These are phyloP conservation scores for Apogon hyalosoma DNA, from an alignment of 2,797 vertebrate species.

Conservation along the genomic window DNA sequence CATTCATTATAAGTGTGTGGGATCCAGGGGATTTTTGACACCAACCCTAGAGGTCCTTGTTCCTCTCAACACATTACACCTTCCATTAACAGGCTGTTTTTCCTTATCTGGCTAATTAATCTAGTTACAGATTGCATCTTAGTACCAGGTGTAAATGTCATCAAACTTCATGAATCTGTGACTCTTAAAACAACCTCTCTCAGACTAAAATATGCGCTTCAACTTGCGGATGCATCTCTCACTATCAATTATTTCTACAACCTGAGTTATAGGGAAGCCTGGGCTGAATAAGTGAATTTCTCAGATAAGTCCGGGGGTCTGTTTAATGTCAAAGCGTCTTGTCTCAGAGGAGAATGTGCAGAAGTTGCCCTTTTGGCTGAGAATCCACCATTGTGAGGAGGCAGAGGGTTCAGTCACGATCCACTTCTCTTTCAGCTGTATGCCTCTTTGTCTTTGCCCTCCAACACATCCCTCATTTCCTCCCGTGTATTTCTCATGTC, in stretches of 20 bases:
- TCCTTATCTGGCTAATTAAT: no score
- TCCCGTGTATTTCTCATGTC: conserved; percentile 15
- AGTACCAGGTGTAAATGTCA: no score
- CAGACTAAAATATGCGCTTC: no score
- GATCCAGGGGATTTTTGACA: no score
- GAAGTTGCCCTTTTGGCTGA: conserved; percentile 26
- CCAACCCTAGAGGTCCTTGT: no score
- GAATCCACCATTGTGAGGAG: conserved; percentile 15
- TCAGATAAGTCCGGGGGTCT: background rate
- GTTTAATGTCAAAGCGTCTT: background rate
- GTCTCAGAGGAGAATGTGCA: conserved; percentile 16
- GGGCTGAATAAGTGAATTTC: background rate
- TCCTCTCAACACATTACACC: no score
- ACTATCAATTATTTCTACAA: background rate
- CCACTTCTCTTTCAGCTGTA: conserved; percentile 9
- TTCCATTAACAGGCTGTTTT: no score
- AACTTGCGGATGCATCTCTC: no score
- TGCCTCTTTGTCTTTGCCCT: conserved; percentile 22
- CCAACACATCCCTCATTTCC: conserved; percentile 33
- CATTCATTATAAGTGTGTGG: no score
- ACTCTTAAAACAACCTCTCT: no score
- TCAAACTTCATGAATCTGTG: no score
- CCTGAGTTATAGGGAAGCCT: background rate
- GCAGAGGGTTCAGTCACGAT: conserved; percentile 7
- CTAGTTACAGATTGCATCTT: no score